These are phyloP conservation scores for Salvelinus namaycush DNA, from an alignment of 2,113 vertebrate species.

Conservation along the genomic window DNA sequence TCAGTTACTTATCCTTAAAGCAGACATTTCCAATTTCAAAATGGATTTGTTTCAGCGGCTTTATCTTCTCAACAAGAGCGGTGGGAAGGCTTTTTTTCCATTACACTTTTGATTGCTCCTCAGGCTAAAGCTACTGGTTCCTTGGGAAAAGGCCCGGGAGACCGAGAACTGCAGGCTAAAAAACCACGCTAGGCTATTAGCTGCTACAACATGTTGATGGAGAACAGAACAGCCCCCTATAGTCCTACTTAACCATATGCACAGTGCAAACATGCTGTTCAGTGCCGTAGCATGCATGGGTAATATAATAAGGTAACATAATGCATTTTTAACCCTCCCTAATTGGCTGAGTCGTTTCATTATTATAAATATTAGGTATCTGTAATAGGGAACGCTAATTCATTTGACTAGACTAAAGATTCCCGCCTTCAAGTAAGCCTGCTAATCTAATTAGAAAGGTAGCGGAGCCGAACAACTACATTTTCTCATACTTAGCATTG, in stretches of 20 bases:
- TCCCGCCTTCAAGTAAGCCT: slow-evolving; percentile 87
- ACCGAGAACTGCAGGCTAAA: slow-evolving; percentile 50
- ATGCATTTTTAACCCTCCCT: slow-evolving; percentile 95
- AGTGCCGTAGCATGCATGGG: slow-evolving; percentile 79
- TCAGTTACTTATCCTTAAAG: slow-evolving; percentile 59
- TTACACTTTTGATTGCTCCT: slow-evolving; percentile 66
- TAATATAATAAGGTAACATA: slow-evolving; percentile 87
- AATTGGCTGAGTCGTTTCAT: slow-evolving; percentile 93
- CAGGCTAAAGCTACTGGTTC: slow-evolving; percentile 49
- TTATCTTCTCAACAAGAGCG: slow-evolving; percentile 58
- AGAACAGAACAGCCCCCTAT: slow-evolving; percentile 65
- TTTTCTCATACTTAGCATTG: slow-evolving; percentile 89
- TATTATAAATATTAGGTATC: slow-evolving; percentile 98
- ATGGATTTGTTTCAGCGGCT: slow-evolving; percentile 69
- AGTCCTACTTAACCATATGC: slow-evolving; percentile 78
- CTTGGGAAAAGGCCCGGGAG: slow-evolving; percentile 39
- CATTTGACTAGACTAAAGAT: slow-evolving; percentile 87
- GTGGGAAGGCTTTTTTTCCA: slow-evolving; percentile 46
- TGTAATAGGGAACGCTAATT: slow-evolving; percentile 87
- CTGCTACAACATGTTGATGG: slow-evolving; percentile 65
- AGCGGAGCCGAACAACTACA: slow-evolving; percentile 90
- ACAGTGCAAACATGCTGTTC: slow-evolving; percentile 71
- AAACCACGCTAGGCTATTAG: slow-evolving; percentile 35
- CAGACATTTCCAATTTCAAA: slow-evolving; percentile 69
- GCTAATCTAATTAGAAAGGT: slow-evolving; percentile 99